A percentile compares a stretch with the other conserved stretches of the same genome.
These are phyloP conservation scores for Himalopsyche phryganea DNA, from an alignment of 1,140 invertebrate genomes.

Conservation along the genomic window DNA sequence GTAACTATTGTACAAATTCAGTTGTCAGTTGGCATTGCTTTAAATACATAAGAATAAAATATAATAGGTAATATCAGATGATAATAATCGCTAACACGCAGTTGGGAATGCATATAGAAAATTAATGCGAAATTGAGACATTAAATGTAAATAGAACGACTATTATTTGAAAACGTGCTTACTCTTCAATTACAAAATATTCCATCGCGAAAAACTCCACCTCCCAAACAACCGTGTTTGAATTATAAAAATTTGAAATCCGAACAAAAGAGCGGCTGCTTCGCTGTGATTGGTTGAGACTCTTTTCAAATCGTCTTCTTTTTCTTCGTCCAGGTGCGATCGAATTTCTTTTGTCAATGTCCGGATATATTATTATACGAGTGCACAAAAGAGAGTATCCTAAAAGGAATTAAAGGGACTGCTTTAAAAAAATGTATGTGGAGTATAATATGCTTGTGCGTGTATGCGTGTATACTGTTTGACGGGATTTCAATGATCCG, in stretches of 20 bases:
- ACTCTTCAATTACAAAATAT: too few relatives aligned
- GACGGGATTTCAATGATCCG: slow-evolving; percentile 10
- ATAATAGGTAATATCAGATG: too few relatives aligned
- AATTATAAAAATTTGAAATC: slow-evolving; percentile 10
- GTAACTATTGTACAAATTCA: too few relatives aligned
- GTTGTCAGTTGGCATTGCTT: too few relatives aligned
- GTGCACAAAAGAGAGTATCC: slow-evolving; percentile 14
- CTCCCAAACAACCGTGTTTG: neutral
- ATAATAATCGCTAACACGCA: too few relatives aligned
- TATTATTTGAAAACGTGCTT: too few relatives aligned
- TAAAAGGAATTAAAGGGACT: slow-evolving; percentile 15
- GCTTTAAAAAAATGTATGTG: slow-evolving; percentile 3
- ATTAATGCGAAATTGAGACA: too few relatives aligned
- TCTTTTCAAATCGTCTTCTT: neutral
- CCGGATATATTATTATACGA: slow-evolving; percentile 19
- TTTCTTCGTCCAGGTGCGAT: slow-evolving; percentile 18
- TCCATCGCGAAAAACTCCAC: too few relatives aligned
- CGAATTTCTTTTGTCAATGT: slow-evolving; percentile 20
- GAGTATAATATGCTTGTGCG: neutral
- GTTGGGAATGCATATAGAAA: too few relatives aligned
- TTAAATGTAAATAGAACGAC: too few relatives aligned
- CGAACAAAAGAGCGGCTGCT: slow-evolving; percentile 13
- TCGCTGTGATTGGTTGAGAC: slow-evolving; percentile 1
- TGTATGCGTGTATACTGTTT: neutral
- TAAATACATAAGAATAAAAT: too few relatives aligned